Evolutionary conservation across 1,140 invertebrate species (phyloP).

Genomic region (Tribolium madens): DNA sequence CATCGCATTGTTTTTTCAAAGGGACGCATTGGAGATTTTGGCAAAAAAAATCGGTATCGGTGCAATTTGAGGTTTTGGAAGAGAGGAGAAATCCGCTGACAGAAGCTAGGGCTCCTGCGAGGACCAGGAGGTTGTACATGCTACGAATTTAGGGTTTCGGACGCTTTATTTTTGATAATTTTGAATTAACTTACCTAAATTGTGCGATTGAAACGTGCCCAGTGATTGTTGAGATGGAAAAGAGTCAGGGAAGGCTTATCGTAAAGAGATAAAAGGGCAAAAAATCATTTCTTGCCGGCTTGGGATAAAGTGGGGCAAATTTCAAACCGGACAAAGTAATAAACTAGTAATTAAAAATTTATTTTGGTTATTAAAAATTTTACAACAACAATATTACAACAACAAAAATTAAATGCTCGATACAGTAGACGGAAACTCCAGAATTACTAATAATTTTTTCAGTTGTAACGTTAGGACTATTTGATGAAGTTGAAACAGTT

Average conservation of each 20-base stretch:
- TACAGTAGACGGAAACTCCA: too few relatives aligned
- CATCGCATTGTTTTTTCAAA: slow-evolving; percentile 76
- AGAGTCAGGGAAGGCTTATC: background rate
- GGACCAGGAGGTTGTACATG: slow-evolving; percentile 27
- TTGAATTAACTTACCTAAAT: background rate
- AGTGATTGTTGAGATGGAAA: background rate
- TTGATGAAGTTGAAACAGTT: too few relatives aligned
- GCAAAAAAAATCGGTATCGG: slow-evolving; percentile 53
- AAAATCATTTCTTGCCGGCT: background rate
- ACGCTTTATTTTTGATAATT: background rate
- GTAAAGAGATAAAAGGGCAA: background rate
- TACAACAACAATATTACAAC: too few relatives aligned
- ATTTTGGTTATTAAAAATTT: too few relatives aligned
- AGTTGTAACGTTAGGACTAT: too few relatives aligned
- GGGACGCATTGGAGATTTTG: slow-evolving; percentile 56
- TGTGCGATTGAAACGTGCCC: background rate
- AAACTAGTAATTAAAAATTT: too few relatives aligned
- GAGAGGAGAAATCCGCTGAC: background rate
- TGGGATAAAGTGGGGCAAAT: background rate
- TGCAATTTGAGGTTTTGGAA: slow-evolving; percentile 42
- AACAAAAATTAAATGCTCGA: too few relatives aligned
- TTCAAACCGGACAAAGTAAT: too few relatives aligned
- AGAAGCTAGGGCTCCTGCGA: slow-evolving; percentile 13
- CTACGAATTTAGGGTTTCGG: background rate
- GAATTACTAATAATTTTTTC: too few relatives aligned